phyloP scores from a whole-genome alignment of 2,888 invertebrate genomes.

The Dasypogon diadema region DNA sequence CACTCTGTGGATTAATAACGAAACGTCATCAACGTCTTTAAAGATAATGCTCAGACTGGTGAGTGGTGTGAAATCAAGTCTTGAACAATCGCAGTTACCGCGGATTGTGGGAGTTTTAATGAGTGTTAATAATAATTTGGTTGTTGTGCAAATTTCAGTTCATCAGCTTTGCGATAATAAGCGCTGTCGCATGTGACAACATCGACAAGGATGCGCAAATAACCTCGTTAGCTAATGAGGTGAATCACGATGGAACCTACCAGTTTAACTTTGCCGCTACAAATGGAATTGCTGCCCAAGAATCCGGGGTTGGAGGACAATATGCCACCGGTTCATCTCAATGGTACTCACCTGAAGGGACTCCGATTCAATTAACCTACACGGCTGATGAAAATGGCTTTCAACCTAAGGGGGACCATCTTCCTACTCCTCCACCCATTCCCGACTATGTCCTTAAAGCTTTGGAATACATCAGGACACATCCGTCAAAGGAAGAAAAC shows the following conservation, averaged over 20 bases:
- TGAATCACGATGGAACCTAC: slow-evolving; percentile 68
- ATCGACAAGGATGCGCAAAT: slow-evolving; percentile 56
- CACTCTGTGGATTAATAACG: slow-evolving; percentile 20
- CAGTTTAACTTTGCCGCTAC: slow-evolving; percentile 70
- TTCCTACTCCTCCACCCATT: slow-evolving; percentile 54
- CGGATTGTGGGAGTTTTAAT: neutral
- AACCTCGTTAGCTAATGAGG: slow-evolving; percentile 50
- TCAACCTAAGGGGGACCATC: slow-evolving; percentile 54
- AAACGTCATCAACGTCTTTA: slow-evolving; percentile 15
- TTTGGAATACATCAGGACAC: slow-evolving; percentile 54
- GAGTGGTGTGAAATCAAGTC: slow-evolving; percentile 14
- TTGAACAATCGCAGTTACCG: neutral
- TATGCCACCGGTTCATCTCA: slow-evolving; percentile 64
- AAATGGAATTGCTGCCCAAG: slow-evolving; percentile 74
- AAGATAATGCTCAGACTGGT: slow-evolving; percentile 53
- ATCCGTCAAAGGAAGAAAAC: slow-evolving; percentile 49
- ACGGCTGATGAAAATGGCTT: slow-evolving; percentile 55
- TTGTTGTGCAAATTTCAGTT: slow-evolving; percentile 41
- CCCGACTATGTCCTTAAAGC: slow-evolving; percentile 53
- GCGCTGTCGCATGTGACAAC: slow-evolving; percentile 44
- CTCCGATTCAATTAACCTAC: slow-evolving; percentile 51
- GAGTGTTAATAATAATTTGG: neutral
- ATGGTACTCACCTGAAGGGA: slow-evolving; percentile 53
- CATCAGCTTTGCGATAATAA: slow-evolving; percentile 17
- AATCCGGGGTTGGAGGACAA: slow-evolving; percentile 71